These are phyloP conservation scores for Pachymerium ferrugineum DNA, from an alignment of 2,888 invertebrate genomes.

Conservation along the genomic window DNA sequence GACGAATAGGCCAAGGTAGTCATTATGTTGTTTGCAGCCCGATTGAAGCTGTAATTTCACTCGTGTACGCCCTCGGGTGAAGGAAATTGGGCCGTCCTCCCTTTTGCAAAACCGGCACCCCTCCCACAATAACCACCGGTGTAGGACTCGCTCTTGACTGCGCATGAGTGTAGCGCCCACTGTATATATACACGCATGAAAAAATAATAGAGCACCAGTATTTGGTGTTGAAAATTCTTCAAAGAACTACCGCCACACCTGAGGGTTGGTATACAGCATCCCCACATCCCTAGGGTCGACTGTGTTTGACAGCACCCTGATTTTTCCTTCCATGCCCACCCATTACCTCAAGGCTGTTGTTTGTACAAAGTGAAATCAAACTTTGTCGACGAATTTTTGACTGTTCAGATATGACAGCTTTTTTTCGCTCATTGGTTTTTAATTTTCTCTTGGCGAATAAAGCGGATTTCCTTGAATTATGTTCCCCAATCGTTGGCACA, in stretches of 20 bases:
- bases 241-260: constrained; percentile 10
- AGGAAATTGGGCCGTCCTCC: not conserved
- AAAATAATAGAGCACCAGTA: not conserved
- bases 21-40: constrained; percentile 13
- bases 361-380: not conserved
- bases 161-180: not conserved
- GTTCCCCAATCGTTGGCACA: constrained; percentile 13
- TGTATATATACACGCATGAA: no score
- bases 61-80: not conserved
- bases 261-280: constrained; percentile 3
- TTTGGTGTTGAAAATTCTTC: constrained; percentile 23
- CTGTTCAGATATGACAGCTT: constrained; percentile 14
- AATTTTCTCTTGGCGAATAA: constrained; percentile 6
- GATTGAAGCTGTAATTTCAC: constrained; percentile 13
- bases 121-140: not conserved
- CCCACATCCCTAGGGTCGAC: not conserved
- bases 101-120: not conserved
- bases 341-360: not conserved
- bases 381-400: not conserved
- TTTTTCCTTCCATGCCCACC: not conserved
- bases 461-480: constrained; percentile 14
- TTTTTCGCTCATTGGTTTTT: constrained; percentile 19
- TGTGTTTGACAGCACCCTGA: not conserved
- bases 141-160: not conserved
- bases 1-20: not conserved